Evolutionary conservation across 2,797 vertebrate genomes (phyloP), one percentile per base, ranked within the genome.

Genomic region (Sternotherus odoratus): DNA sequence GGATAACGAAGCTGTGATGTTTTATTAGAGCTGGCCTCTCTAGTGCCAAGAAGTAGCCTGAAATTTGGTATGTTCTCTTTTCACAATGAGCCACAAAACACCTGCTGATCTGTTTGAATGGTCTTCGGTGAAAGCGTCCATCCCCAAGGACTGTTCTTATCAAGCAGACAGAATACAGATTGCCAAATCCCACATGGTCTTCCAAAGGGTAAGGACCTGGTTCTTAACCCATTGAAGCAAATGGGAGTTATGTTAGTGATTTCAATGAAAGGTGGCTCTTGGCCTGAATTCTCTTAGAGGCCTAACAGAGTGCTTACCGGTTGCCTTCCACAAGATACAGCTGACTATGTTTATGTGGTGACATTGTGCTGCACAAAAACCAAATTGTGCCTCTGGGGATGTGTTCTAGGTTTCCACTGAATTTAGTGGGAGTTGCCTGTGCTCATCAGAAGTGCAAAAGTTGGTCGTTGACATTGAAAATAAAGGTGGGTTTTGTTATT

Each of bases 401-500:
- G 5, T 5, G 48, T 36, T 8, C 26, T 72, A 77, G 26, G 5
- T 3, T 88, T 33, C 6, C 28, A 60, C 75, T 86, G 83, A 83
- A 39, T 54, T 86, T 36, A 54, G 60, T 53, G 26, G 66, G 69
- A 82, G 1, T 6, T 60, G 2, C 9, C 30, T 23, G 4, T 54
- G 17, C 46, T 77, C 60, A 82, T 86, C 75, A 85, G 15, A 93
- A 94, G 15, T 43, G 85, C 75, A 85, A 12, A 93, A 94, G 15
- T 43, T 48, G 12, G 24, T 83, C 17, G 24, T 39, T 9, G 16
- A 33, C 2, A 2, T 13, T 2, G 7, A 49, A 6, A 51, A n/a
- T 19, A 90, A 85, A 60, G 28, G 33, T 19, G 46, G 77, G 75
- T 79, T 5, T 0, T 33, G 36, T 33, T 78, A 19, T 33, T 54